Base-by-base conservation (phyloP, 2,797 vertebrate genomes). In the Cryptoblepharus egeriae region DNA sequence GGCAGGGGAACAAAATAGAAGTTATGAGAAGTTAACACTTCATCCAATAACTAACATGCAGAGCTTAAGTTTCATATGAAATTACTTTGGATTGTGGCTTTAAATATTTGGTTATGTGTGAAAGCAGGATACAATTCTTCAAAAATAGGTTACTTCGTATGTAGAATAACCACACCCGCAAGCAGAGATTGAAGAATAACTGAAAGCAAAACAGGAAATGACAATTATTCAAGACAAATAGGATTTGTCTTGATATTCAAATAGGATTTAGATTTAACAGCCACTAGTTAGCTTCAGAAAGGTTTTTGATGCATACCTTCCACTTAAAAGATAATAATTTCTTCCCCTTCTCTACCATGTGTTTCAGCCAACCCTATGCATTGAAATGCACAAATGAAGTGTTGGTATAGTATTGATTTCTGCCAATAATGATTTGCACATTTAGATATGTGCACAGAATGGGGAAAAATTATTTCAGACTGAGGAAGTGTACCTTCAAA, bases 191-290 rank as follows among this genome's bases (percentile, higher is more conserved):
- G 4, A 81, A 65, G 26, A 81, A 39, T 55, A 84, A 73, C 42
- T 87, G 72, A 65, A 77, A 76, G 75, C 77, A 74, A 85, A 69
- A 6, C 70, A 30, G 9, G 52, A 45, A 79, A 83, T 61, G 3
- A 1, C 52, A 24, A 1, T 71, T 57, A 15, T 82, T 61, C 39
- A 10, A 30, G 42, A 3, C 74, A 45, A 77, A 7, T n/a, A 26
- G 2, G 0, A 10, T 0, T 63, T 22, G n/a, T n/a, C n/a, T n/a
- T n/a, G n/a, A n/a, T n/a, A n/a, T n/a, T n/a, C 74, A 45, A 77
- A 7, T n/a, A 26, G 2, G 0, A 10, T 0, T 63, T 22, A 18
- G 2, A 12, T 63, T 35, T 58, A 30, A 35, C 49, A 52, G 77
- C 52, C 77, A 45, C 32, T 69, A 9, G 69, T 26, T 83, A 15